Evolutionary conservation across 2,888 invertebrate species (phyloP).

Genomic region (Lasioglossum villosulum): DNA sequence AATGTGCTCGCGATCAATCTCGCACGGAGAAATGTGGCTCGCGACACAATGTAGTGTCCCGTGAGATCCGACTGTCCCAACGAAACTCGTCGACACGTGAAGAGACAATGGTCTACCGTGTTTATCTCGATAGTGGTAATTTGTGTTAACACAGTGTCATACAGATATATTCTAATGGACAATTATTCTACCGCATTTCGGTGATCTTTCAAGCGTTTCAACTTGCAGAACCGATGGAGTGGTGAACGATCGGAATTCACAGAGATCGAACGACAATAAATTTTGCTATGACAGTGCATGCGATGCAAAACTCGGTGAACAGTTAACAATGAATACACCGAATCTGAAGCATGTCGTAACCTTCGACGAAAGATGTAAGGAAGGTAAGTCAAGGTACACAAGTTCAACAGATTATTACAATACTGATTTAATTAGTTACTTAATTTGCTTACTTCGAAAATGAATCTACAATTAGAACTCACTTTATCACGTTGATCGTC

Average conservation of each 20-base stretch:
- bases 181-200: conserved; percentile 51
- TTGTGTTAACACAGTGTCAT: conserved; percentile 8
- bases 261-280: conserved; percentile 32
- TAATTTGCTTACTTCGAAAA: not conserved
- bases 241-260: conserved; percentile 22
- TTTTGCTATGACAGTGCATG: conserved; percentile 35
- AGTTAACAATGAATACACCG: conserved; percentile 62
- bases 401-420: not conserved
- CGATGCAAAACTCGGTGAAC: conserved; percentile 17
- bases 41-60: not conserved
- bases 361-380: conserved; percentile 52
- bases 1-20: conserved; percentile 20
- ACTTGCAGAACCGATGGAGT: conserved; percentile 27
- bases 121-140: conserved; percentile 23
- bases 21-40: not conserved
- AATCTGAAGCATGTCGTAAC: conserved; percentile 40
- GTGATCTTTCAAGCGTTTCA: conserved; percentile 42
- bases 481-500: not conserved
- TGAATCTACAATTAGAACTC: not conserved
- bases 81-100: not conserved
- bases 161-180: conserved; percentile 18
- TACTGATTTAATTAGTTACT: conserved; percentile 3
- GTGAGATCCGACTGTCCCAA: not conserved
- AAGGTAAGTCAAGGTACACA: conserved; percentile 58
- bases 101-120: conserved; percentile 7